A percentile compares a stretch with the other conserved stretches of the same genome.
phyloP scores from a whole-genome alignment of 1,140 invertebrate genomes.

The Tribolium madens region DNA sequence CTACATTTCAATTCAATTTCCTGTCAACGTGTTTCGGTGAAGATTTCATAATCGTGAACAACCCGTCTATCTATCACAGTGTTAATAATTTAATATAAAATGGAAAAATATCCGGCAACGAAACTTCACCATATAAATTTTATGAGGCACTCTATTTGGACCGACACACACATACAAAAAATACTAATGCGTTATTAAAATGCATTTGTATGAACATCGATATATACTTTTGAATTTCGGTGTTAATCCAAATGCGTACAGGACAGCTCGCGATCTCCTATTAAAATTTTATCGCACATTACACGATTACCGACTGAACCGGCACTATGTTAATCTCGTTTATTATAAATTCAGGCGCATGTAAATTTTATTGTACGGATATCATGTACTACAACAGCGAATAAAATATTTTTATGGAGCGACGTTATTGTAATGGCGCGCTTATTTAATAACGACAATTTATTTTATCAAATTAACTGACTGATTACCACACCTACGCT shows the following conservation, averaged over 20 bases:
- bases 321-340: conserved; percentile 48
- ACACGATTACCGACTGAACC: conserved; percentile 47
- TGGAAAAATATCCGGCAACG: conserved; percentile 44
- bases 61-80: conserved; percentile 31
- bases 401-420: conserved; percentile 34
- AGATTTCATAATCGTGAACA: conserved; percentile 47
- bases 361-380: conserved; percentile 47
- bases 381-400: conserved; percentile 39
- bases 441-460: conserved; percentile 33
- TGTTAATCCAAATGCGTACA: conserved; percentile 52
- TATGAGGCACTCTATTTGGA: conserved; percentile 48
- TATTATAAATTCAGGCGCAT: conserved; percentile 48
- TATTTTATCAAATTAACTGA: conserved; percentile 16
- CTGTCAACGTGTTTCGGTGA: conserved; percentile 51
- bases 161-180: conserved; percentile 38
- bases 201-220: conserved; percentile 55
- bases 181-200: conserved; percentile 57
- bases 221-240: conserved; percentile 58
- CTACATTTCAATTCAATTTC: conserved; percentile 56
- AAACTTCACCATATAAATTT: conserved; percentile 45
- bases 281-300: conserved; percentile 51
- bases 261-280: conserved; percentile 39
- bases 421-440: conserved; percentile 20
- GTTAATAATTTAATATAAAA: conserved; percentile 55
- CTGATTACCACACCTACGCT: background rate